Evolutionary conservation across 2,888 invertebrate species (phyloP).

Genomic region (Uropetala carovei): DNA sequence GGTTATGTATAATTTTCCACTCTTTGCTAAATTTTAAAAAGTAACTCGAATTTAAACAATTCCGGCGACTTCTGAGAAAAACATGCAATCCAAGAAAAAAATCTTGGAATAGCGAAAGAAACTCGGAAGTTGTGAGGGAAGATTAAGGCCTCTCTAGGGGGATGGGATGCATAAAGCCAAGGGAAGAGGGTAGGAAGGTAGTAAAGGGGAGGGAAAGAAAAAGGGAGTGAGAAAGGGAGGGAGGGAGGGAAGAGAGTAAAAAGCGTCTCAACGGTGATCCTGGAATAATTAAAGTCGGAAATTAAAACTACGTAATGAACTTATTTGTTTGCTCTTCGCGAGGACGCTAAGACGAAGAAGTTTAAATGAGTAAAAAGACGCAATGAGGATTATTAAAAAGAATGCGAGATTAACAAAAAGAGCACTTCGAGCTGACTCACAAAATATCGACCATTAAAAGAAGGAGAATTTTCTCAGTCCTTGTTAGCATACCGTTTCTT

Average conservation of each 20-base stretch:
- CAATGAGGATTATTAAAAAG: too few relatives aligned
- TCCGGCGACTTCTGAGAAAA: neutral
- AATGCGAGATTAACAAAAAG: too few relatives aligned
- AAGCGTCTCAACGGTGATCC: neutral
- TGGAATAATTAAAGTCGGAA: conserved; percentile 10
- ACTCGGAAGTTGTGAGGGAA: neutral
- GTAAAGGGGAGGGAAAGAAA: too few relatives aligned
- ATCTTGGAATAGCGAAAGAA: neutral
- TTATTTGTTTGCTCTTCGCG: neutral
- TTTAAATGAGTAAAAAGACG: too few relatives aligned
- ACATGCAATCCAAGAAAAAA: neutral
- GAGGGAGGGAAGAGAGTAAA: neutral
- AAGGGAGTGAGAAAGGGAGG: too few relatives aligned
- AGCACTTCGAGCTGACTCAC: too few relatives aligned
- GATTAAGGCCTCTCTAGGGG: neutral
- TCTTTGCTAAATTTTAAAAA: neutral
- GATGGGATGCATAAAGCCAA: too few relatives aligned
- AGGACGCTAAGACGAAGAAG: neutral
- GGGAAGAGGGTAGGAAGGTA: too few relatives aligned
- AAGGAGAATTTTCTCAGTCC: too few relatives aligned
- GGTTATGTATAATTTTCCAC: too few relatives aligned
- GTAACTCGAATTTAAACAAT: neutral
- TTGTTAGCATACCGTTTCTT: too few relatives aligned
- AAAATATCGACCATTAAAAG: too few relatives aligned
- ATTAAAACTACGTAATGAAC: neutral